These are phyloP conservation scores for Tylochromis polylepis DNA, from an alignment of 2,113 vertebrate species.

Conservation along the genomic window DNA sequence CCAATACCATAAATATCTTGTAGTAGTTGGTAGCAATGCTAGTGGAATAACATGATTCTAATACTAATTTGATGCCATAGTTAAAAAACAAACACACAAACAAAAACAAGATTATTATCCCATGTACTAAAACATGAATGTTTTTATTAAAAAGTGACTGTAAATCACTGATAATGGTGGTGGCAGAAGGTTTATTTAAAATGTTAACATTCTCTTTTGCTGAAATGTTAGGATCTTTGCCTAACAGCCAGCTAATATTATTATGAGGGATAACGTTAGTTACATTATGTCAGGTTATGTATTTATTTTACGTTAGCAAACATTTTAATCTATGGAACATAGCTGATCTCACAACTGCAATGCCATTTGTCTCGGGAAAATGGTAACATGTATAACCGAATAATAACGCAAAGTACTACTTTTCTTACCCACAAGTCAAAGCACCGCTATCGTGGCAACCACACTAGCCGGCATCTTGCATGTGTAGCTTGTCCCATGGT, in stretches of 20 bases:
- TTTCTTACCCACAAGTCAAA: background rate
- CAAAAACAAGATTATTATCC: too few relatives aligned
- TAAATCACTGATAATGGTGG: background rate
- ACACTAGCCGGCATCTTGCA: background rate
- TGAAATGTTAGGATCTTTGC: too few relatives aligned
- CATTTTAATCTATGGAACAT: background rate
- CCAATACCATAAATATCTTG: background rate
- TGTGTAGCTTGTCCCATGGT: background rate
- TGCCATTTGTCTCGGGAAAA: background rate
- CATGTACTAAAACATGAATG: too few relatives aligned
- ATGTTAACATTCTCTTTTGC: background rate
- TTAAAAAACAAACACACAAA: too few relatives aligned
- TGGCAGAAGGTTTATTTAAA: background rate
- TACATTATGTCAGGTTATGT: background rate
- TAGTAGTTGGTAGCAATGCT: background rate
- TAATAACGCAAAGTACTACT: background rate
- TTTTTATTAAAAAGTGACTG: too few relatives aligned
- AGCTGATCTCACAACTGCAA: background rate
- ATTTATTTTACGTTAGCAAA: too few relatives aligned
- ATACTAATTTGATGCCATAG: background rate
- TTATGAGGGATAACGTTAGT: background rate
- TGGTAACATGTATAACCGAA: fast-evolving
- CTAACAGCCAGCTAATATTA: too few relatives aligned
- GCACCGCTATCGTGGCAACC: background rate
- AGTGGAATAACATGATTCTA: background rate